phyloP scores from a whole-genome alignment of 2,888 invertebrate species.

The Spialia ferax region DNA sequence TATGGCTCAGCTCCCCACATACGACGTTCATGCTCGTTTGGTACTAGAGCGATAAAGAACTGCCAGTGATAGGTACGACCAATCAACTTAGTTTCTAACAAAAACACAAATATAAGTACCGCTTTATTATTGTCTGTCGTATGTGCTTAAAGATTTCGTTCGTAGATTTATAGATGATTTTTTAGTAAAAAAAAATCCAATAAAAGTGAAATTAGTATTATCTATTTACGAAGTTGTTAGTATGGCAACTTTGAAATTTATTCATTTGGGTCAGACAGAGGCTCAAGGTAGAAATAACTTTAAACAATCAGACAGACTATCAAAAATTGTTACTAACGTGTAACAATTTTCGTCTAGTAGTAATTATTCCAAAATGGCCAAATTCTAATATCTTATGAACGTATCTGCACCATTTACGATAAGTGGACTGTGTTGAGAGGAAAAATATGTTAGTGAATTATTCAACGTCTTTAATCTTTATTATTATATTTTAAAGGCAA shows the following conservation, averaged over 20 bases:
- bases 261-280: background rate
- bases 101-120: background rate
- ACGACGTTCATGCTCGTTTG: conserved; percentile 44
- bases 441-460: background rate
- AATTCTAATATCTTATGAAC: background rate
- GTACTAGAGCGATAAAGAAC: conserved; percentile 47
- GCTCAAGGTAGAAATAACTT: background rate
- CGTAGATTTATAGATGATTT: too few species aligned
- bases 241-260: background rate
- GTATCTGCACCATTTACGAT: background rate
- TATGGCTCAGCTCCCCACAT: conserved; percentile 60
- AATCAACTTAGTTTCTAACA: conserved; percentile 8
- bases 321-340: background rate
- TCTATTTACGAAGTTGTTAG: background rate
- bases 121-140: background rate
- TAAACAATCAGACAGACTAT: background rate
- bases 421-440: background rate
- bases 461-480: too few species aligned
- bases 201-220: background rate
- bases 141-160: too few species aligned
- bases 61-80: conserved; percentile 41
- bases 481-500: too few species aligned
- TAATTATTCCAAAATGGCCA: too few species aligned
- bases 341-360: too few species aligned
- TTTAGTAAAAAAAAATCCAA: background rate